Conservation (phyloP, 2,113 vertebrate genomes). For the Cololabis saira region DNA sequence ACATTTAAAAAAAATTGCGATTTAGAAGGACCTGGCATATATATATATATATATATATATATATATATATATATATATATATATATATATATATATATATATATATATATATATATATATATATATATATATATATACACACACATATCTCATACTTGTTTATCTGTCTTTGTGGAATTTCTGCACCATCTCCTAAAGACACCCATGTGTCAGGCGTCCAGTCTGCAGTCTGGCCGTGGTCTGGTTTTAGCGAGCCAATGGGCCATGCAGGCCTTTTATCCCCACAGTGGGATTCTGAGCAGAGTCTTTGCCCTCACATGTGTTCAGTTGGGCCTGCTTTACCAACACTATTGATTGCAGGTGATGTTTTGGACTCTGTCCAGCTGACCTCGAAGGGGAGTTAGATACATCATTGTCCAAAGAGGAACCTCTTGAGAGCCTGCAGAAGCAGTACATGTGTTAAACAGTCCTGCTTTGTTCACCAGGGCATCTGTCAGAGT, state of each 20-base stretch:
- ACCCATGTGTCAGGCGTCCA: constrained; percentile 44
- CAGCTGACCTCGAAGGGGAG: constrained; percentile 80
- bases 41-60: too few species aligned
- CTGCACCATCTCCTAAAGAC: constrained; percentile 36
- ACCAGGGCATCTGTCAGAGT: constrained; percentile 46
- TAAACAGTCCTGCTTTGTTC: constrained; percentile 48
- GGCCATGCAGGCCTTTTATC: constrained; percentile 76
- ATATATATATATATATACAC: not conserved
- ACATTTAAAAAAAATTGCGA: too few species aligned
- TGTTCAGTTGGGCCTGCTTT: constrained; percentile 79
- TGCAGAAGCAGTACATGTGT: constrained; percentile 54
- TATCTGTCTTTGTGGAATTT: constrained; percentile 18
- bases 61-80: too few species aligned
- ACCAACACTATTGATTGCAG: constrained; percentile 85
- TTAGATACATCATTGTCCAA: constrained; percentile 84
- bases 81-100: too few species aligned
- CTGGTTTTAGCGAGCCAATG: constrained; percentile 82
- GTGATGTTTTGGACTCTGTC: constrained; percentile 82
- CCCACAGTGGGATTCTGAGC: constrained; percentile 73
- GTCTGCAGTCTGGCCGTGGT: constrained; percentile 61
- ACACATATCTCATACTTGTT: not conserved
- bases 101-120: too few species aligned
- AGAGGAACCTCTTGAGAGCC: constrained; percentile 77
- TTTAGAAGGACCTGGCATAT: too few species aligned
- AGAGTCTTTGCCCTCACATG: constrained; percentile 73